These are phyloP conservation scores for Sphyrna mokarran DNA, from an alignment of 2,113 vertebrate genomes.

Conservation along the genomic window DNA sequence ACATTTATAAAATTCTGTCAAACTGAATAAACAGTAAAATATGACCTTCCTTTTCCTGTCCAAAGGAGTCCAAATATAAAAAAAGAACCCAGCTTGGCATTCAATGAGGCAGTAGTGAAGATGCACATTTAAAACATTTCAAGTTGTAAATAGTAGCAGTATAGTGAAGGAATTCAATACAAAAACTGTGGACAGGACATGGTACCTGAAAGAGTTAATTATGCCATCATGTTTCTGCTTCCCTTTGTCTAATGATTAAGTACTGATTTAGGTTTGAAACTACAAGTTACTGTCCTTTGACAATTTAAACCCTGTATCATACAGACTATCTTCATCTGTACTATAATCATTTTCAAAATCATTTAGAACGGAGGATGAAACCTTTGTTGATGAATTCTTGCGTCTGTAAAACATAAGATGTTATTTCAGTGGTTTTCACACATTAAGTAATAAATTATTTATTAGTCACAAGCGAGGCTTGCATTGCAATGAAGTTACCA, in stretches of 20 bases:
- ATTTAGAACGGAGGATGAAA: conserved; percentile 53
- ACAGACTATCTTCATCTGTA: conserved; percentile 80
- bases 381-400: conserved; percentile 68
- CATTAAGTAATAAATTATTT: not conserved
- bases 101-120: not conserved
- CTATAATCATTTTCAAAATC: conserved; percentile 72
- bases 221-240: not conserved
- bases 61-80: not conserved
- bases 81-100: not conserved
- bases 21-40: not conserved
- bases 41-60: not conserved
- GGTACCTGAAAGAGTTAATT: not conserved
- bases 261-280: not conserved
- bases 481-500: too few species aligned
- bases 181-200: not conserved
- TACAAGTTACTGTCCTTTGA: conserved; percentile 62
- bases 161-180: not conserved
- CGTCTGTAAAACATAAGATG: conserved; percentile 54
- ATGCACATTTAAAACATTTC: not conserved
- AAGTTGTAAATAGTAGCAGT: not conserved
- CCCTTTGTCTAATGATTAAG: not conserved
- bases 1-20: not conserved
- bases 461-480: too few species aligned
- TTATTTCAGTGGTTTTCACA: not conserved
- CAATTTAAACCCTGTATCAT: conserved; percentile 69